Base-by-base conservation (phyloP, 2,888 invertebrate genomes). In the Tyria jacobaeae region DNA sequence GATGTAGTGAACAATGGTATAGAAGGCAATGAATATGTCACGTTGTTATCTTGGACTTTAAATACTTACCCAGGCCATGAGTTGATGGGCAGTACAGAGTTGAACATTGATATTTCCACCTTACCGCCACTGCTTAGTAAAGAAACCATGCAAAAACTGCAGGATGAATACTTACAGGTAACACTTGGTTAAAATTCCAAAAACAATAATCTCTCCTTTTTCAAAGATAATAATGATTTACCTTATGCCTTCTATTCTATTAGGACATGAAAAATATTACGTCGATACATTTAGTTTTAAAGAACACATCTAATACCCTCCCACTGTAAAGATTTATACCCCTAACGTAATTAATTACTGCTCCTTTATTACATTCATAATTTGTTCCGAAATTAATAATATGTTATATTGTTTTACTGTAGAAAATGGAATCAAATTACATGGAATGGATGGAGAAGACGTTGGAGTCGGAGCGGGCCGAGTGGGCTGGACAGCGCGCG, bases 401-500 rank as follows among this genome's bases (percentile, higher is more conserved):
- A 58, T 51, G 27, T 0, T 7, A 31, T 21, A 17, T 3, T 1
- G 7, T 51, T 51, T 7, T 35, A 15, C 62, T 37, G 2, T 84
- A 96, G 94, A 97, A 97, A 86, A 98, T 99, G 96, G 96, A 97
- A 80, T 95, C 95, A 2, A 99, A 99, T 90, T 98, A 98, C 86
- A 96, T 96, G 79, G 98, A 99, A 81, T 99, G 99, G 99, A 97
- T 99, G 97, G 96, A 96, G 79, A 99, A 99, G 88, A 97, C 99
- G 0, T 92, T 99, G 61, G 96, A 96, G 78, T 96, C 97, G 2
- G 99, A 99, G 87, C 97, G 97, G 80, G 96, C 97, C 85, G 99
- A 99, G 89, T 99, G 99, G 99, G 96, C 96, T 84, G 96, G 96
- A 21, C 96, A 95, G 68, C 95, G 96, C 71, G 95, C 96, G 71